A percentile compares a stretch with the other conserved stretches of the same genome.
Conservation (phyloP, 2,113 vertebrate genomes). For the Gymnocephalus cernua region DNA sequence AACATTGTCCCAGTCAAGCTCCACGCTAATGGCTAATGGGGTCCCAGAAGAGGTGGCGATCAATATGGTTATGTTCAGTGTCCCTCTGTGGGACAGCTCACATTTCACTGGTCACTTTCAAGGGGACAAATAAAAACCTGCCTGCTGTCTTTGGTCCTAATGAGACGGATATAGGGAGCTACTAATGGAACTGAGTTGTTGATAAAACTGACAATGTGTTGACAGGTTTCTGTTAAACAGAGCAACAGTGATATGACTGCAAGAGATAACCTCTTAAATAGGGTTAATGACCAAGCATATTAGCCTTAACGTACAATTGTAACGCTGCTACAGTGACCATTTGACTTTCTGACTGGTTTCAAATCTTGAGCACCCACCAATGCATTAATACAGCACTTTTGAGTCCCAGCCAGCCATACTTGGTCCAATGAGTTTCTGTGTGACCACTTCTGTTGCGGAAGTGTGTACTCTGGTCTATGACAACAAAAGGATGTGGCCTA, state of each 20-base stretch:
- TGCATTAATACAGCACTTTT: neutral
- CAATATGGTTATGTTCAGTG: slow-evolving; percentile 43
- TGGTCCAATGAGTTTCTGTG: neutral
- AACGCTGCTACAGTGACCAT: neutral
- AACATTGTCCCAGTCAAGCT: neutral
- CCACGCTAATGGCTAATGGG: slow-evolving; percentile 57
- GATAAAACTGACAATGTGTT: slow-evolving; percentile 20
- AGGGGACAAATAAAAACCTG: slow-evolving; percentile 33
- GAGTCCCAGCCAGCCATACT: neutral
- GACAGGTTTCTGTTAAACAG: neutral
- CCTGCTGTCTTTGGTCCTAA: slow-evolving; percentile 12
- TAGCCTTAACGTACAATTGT: neutral
- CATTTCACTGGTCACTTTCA: slow-evolving; percentile 34
- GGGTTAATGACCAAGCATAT: neutral
- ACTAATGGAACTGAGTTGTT: slow-evolving; percentile 40
- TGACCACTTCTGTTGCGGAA: slow-evolving; percentile 25
- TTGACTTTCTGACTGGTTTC: too few species aligned
- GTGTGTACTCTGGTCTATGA: slow-evolving; percentile 42
- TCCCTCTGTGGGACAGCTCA: slow-evolving; percentile 40
- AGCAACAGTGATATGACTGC: neutral
- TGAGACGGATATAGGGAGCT: slow-evolving; percentile 19
- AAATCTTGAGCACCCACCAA: neutral
- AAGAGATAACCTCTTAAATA: slow-evolving; percentile 5
- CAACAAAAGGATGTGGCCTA: slow-evolving; percentile 49
- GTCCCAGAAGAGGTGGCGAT: slow-evolving; percentile 51